Evolutionary conservation across 2,113 vertebrate genomes (phyloP).

Genomic region (Podocnemis expansa): DNA sequence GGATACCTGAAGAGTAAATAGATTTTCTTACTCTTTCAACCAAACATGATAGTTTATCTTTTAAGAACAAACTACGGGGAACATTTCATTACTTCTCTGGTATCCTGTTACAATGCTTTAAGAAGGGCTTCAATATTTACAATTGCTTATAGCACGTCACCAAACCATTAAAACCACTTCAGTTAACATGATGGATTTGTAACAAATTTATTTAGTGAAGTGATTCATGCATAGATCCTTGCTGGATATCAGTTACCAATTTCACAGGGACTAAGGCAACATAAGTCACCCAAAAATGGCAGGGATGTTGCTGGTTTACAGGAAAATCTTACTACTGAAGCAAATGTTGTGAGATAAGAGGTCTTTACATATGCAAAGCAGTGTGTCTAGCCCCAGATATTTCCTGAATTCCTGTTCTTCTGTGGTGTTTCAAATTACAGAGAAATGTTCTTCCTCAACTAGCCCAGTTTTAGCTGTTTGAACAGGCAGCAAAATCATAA

Average conservation of each 20-base stretch:
- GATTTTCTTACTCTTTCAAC: conserved; percentile 22
- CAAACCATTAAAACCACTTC: conserved; percentile 57
- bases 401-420: background rate
- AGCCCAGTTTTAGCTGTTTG: background rate
- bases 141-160: conserved; percentile 7
- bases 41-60: conserved; percentile 16
- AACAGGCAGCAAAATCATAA: background rate
- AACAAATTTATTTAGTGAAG: conserved; percentile 50
- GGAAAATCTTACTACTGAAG: background rate
- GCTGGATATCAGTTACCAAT: conserved; percentile 41
- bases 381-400: background rate
- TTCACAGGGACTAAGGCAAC: conserved; percentile 1
- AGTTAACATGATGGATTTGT: conserved; percentile 48
- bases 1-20: conserved; percentile 21
- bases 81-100: conserved; percentile 20
- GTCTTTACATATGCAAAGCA: background rate
- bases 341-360: background rate
- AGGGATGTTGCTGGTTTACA: background rate
- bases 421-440: background rate
- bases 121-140: background rate
- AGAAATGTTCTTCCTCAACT: background rate
- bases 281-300: background rate
- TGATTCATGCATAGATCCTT: conserved; percentile 51
- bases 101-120: conserved; percentile 38
- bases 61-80: conserved; percentile 21